Conservation (phyloP, 1,140 invertebrate species). For the Ditylenchus dipsaci region DNA sequence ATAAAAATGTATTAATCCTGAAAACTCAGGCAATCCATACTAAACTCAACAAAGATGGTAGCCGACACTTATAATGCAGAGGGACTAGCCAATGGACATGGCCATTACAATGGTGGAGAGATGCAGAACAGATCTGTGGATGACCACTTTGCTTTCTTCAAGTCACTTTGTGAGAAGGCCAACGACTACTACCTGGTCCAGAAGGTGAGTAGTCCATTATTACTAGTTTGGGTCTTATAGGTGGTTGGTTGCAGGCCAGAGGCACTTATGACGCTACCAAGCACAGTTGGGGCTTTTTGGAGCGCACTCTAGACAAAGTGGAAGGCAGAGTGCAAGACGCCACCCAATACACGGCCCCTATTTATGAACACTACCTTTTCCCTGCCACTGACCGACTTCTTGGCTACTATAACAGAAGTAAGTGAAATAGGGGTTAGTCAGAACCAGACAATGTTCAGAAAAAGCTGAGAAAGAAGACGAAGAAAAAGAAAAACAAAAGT, state of each 20-base stretch:
- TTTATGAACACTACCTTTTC: conserved; percentile 1
- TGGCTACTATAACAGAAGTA: not conserved
- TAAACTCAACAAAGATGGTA: too few relatives aligned
- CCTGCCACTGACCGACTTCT: not conserved
- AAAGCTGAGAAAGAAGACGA: too few relatives aligned
- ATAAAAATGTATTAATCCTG: too few relatives aligned
- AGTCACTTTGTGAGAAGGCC: not conserved
- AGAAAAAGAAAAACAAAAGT: too few relatives aligned
- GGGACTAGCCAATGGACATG: too few relatives aligned
- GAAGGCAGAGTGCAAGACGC: not conserved
- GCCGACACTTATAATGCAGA: too few relatives aligned
- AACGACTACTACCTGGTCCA: not conserved
- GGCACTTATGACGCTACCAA: not conserved
- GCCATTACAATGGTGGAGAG: too few relatives aligned
- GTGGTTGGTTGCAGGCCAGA: not conserved
- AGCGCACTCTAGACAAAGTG: not conserved
- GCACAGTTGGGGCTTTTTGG: not conserved
- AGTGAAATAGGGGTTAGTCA: too few relatives aligned
- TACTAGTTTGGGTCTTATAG: too few relatives aligned
- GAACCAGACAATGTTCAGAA: too few relatives aligned
- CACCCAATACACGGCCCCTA: not conserved
- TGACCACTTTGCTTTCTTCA: not conserved
- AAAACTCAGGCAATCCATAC: too few relatives aligned
- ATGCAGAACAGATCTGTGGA: not conserved
- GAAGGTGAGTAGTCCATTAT: too few relatives aligned